Conservation (phyloP, 2,888 invertebrate species). For the Drosophila mimica region DNA sequence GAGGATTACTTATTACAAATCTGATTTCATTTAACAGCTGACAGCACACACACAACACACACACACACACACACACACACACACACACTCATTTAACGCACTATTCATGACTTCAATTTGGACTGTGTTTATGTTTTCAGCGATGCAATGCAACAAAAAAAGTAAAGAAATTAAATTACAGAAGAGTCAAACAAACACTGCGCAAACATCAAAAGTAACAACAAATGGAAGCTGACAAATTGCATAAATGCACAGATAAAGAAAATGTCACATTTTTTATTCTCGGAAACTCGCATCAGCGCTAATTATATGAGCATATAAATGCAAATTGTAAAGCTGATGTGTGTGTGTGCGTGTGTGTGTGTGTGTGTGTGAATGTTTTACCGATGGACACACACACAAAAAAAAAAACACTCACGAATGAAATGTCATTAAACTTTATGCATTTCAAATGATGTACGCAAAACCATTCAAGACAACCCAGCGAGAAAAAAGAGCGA, state of each 20-base stretch:
- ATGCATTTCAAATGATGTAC: constrained; percentile 16
- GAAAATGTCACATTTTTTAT: constrained; percentile 16
- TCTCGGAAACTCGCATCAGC: constrained; percentile 9
- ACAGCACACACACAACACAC: background rate
- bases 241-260: no score
- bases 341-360: constrained; percentile 1
- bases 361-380: background rate
- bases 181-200: constrained; percentile 4
- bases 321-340: constrained; percentile 12
- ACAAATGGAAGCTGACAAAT: background rate
- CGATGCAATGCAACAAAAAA: constrained; percentile 14
- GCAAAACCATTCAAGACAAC: constrained; percentile 4
- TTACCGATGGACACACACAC: background rate
- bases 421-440: constrained; percentile 9
- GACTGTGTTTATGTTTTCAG: constrained; percentile 16
- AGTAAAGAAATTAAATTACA: constrained; percentile 7
- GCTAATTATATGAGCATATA: constrained; percentile 10
- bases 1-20: constrained; percentile 12
- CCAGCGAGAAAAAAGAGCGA: background rate
- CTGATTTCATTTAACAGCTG: background rate
- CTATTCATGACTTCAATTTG: constrained; percentile 13
- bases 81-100: constrained; percentile 10
- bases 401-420: background rate
- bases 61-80: background rate
- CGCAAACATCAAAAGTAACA: background rate